A percentile compares a stretch with the other conserved stretches of the same genome.
These are phyloP conservation scores for Acanthosepion esculentum DNA, from an alignment of 2,888 invertebrate genomes.

Conservation along the genomic window DNA sequence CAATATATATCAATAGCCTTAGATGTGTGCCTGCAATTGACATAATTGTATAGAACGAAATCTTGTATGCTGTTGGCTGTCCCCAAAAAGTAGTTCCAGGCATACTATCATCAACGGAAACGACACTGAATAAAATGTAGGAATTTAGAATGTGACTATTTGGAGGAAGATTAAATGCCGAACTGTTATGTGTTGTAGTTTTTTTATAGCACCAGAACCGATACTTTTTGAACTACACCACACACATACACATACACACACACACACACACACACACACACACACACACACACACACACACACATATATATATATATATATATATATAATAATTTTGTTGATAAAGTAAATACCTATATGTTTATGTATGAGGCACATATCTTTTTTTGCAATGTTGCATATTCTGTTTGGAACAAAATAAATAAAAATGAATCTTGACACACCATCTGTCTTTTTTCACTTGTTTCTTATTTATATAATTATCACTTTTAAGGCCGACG, in stretches of 20 bases:
- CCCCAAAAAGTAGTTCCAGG: no score
- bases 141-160: no score
- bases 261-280: background rate
- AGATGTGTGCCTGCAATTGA: no score
- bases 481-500: background rate
- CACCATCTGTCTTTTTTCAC: conserved; percentile 6
- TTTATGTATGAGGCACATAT: background rate
- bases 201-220: no score
- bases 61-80: no score
- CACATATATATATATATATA: background rate
- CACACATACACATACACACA: background rate
- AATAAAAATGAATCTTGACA: background rate
- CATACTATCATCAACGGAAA: no score
- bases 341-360: background rate
- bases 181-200: no score
- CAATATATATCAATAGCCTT: no score
- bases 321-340: background rate
- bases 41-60: no score
- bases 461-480: background rate
- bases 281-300: background rate
- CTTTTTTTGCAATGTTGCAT: background rate
- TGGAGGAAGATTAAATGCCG: no score
- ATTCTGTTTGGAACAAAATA: background rate
- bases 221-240: no score
- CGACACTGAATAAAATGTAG: no score